Percentiles rank a stretch among this genome's conserved stretches.
Conservation (phyloP, 2,888 invertebrate genomes). For the Eilema depressum region DNA sequence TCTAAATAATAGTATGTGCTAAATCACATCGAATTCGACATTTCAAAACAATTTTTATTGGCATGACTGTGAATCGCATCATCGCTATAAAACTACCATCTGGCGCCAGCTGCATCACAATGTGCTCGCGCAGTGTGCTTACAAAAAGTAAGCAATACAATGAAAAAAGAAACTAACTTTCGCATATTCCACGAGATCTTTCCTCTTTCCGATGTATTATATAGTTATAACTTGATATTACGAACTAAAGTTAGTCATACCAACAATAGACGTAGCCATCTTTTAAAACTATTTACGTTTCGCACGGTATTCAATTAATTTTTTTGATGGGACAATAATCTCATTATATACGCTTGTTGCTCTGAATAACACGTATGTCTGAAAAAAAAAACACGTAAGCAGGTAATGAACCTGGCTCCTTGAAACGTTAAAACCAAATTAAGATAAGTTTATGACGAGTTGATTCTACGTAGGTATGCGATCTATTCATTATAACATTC, state of each 20-base stretch:
- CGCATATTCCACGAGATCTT: slow-evolving; percentile 28
- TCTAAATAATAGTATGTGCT: background rate
- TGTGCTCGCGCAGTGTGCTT: slow-evolving; percentile 17
- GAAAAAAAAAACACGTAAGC: slow-evolving; percentile 3
- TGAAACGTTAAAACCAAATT: slow-evolving; percentile 11
- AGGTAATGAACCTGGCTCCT: slow-evolving; percentile 6
- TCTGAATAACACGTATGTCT: slow-evolving; percentile 14
- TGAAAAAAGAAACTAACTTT: slow-evolving; percentile 36
- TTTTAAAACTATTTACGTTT: slow-evolving; percentile 35
- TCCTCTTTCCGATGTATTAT: slow-evolving; percentile 30
- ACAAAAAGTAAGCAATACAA: slow-evolving; percentile 25
- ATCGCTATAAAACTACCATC: slow-evolving; percentile 20
- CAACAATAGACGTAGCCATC: slow-evolving; percentile 30
- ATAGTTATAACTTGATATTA: slow-evolving; percentile 19
- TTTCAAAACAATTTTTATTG: background rate
- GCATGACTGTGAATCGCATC: background rate
- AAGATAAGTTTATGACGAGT: slow-evolving; percentile 10
- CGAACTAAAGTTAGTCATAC: slow-evolving; percentile 15
- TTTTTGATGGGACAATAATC: slow-evolving; percentile 34
- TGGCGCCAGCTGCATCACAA: slow-evolving; percentile 30
- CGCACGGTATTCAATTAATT: slow-evolving; percentile 33
- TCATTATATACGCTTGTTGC: slow-evolving; percentile 26
- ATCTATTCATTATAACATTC: slow-evolving; percentile 21
- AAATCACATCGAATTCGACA: background rate
- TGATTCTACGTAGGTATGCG: slow-evolving; percentile 17